phyloP scores from a whole-genome alignment of 2,888 invertebrate species.

The Drosophila fulvimacula region DNA sequence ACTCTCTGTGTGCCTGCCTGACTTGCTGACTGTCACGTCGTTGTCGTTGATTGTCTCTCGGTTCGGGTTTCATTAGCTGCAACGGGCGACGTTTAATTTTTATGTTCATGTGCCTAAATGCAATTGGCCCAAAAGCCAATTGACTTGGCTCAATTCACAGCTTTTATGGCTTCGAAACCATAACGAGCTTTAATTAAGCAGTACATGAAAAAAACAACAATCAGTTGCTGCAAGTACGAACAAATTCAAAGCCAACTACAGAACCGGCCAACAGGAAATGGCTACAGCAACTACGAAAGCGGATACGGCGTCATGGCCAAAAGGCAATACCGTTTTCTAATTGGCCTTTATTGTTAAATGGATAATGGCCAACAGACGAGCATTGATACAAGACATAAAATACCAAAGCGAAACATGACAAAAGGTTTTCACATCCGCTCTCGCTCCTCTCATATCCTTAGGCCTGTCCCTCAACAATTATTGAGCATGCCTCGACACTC shows the following conservation, averaged over 20 bases:
- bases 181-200: slow-evolving; percentile 74
- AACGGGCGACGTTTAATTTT: slow-evolving; percentile 74
- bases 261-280: slow-evolving; percentile 6
- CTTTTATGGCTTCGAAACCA: slow-evolving; percentile 72
- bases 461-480: slow-evolving; percentile 29
- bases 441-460: neutral
- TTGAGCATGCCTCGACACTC: slow-evolving; percentile 36
- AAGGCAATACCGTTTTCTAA: slow-evolving; percentile 62
- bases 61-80: slow-evolving; percentile 71
- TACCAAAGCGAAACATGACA: slow-evolving; percentile 30
- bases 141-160: slow-evolving; percentile 34
- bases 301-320: slow-evolving; percentile 35
- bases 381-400: slow-evolving; percentile 41
- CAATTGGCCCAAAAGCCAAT: slow-evolving; percentile 52
- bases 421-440: slow-evolving; percentile 19
- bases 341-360: slow-evolving; percentile 75
- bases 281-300: slow-evolving; percentile 17
- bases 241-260: slow-evolving; percentile 1
- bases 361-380: slow-evolving; percentile 45
- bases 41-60: slow-evolving; percentile 43
- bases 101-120: slow-evolving; percentile 72
- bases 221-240: neutral
- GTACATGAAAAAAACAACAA: slow-evolving; percentile 1
- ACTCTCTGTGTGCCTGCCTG: neutral
- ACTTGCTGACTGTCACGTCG: slow-evolving; percentile 60